phyloP scores from a whole-genome alignment of 1,140 invertebrate species.

The Lepeophtheirus salmonis region DNA sequence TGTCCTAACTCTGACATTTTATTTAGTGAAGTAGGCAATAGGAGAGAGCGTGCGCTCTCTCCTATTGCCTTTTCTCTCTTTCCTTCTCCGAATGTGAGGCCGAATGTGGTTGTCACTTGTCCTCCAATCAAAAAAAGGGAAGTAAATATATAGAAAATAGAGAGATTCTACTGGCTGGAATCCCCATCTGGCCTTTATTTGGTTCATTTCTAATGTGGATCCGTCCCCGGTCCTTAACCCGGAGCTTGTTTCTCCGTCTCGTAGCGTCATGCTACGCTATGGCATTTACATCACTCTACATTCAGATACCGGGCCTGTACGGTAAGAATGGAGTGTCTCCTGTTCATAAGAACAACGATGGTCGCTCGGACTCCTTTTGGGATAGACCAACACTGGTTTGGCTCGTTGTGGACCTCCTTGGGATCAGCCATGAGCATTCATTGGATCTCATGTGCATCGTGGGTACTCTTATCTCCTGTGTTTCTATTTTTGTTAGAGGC shows the following conservation, averaged over 20 bases:
- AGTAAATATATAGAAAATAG: too few species aligned
- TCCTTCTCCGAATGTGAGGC: too few species aligned
- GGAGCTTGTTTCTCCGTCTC: constrained; percentile 8
- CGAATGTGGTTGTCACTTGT: too few species aligned
- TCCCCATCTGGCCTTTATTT: too few species aligned
- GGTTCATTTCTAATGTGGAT: too few species aligned
- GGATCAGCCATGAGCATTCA: constrained; percentile 44
- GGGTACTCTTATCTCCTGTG: constrained; percentile 43
- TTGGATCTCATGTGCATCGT: constrained; percentile 48
- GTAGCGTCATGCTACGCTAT: constrained; percentile 6
- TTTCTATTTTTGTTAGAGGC: constrained; percentile 32
- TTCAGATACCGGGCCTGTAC: constrained; percentile 42
- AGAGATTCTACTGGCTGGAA: too few species aligned
- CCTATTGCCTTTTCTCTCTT: too few species aligned
- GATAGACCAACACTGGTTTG: constrained; percentile 49
- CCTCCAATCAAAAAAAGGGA: too few species aligned
- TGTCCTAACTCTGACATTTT: too few species aligned
- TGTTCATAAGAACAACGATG: constrained; percentile 31
- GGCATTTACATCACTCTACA: constrained; percentile 11
- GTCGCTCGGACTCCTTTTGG: constrained; percentile 35
- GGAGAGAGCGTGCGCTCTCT: too few species aligned
- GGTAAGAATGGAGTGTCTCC: constrained; percentile 59
- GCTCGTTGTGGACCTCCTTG: constrained; percentile 40
- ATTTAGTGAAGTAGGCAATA: too few species aligned
- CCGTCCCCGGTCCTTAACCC: not conserved